Percentiles rank a stretch among this genome's conserved stretches.
Evolutionary conservation across 2,888 invertebrate species (phyloP).

Genomic region (Tenthredo amoena): DNA sequence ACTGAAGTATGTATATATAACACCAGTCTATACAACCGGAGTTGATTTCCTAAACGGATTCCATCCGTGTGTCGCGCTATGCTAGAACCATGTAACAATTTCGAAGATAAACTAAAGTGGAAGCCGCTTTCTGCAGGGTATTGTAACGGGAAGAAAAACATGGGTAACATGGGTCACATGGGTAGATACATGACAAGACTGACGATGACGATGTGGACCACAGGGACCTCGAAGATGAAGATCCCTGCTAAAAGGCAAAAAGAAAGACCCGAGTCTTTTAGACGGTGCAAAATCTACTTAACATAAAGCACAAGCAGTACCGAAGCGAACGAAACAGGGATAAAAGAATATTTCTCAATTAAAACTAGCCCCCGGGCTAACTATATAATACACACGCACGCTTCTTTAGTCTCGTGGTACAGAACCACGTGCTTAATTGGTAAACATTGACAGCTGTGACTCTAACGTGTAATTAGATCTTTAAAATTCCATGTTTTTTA

Average conservation of each 20-base stretch:
- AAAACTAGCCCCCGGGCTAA: slow-evolving; percentile 9
- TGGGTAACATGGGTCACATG: background rate
- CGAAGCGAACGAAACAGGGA: background rate
- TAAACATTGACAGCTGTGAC: slow-evolving; percentile 31
- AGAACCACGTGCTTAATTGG: slow-evolving; percentile 34
- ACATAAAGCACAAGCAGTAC: background rate
- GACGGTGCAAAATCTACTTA: slow-evolving; percentile 11
- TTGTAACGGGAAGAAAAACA: slow-evolving; percentile 4
- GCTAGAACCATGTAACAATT: background rate
- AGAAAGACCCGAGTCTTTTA: background rate
- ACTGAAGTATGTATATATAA: background rate
- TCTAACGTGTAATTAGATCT: slow-evolving; percentile 30
- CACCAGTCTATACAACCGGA: background rate
- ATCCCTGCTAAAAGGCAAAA: background rate
- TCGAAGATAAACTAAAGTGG: background rate
- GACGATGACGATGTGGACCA: background rate
- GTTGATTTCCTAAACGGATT: slow-evolving; percentile 1
- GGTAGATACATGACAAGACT: background rate
- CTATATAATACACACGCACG: background rate
- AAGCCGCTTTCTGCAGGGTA: background rate
- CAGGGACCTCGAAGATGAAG: background rate
- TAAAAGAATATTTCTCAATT: slow-evolving; percentile 32
- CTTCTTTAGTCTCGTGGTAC: background rate
- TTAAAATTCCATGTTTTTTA: slow-evolving; percentile 6
- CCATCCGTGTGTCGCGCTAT: background rate